phyloP scores from a whole-genome alignment of 2,888 invertebrate species.

The Parelbella ahira region DNA sequence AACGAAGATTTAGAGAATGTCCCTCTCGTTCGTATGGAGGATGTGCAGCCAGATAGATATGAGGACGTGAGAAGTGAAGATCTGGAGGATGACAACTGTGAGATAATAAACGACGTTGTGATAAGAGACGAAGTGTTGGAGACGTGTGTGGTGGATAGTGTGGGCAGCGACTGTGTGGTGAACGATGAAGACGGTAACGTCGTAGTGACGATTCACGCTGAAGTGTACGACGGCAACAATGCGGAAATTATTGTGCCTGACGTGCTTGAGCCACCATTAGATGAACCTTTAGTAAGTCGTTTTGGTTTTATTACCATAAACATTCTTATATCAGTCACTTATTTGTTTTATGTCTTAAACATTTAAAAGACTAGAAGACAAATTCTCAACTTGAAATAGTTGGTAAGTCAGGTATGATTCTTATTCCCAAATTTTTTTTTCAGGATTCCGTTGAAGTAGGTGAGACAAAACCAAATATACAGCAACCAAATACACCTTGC shows the following conservation, averaged over 20 bases:
- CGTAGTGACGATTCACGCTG: conserved; percentile 57
- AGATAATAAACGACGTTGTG: conserved; percentile 31
- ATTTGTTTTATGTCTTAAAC: no score
- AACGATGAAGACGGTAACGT: conserved; percentile 56
- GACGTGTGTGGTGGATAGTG: conserved; percentile 41
- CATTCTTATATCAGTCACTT: no score
- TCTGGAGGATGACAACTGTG: conserved; percentile 31
- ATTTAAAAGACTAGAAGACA: no score
- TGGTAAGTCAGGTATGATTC: no score
- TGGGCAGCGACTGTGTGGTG: conserved; percentile 30
- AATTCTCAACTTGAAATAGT: no score
- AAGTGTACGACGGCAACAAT: conserved; percentile 36
- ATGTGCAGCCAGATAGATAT: conserved; percentile 56
- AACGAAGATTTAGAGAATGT: conserved; percentile 61
- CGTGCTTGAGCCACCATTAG: conserved; percentile 31
- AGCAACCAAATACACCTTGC: conserved; percentile 37
- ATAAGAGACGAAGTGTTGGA: conserved; percentile 33
- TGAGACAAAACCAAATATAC: conserved; percentile 22
- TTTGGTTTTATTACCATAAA: no score
- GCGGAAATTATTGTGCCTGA: conserved; percentile 51
- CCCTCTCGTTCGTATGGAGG: conserved; percentile 65
- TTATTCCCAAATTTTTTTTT: no score
- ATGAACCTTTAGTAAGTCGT: conserved; percentile 37
- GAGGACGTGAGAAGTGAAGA: conserved; percentile 11
- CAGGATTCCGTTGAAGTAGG: conserved; percentile 8